A percentile compares a stretch with the other conserved stretches of the same genome.
phyloP scores from a whole-genome alignment of 2,113 vertebrate genomes.

The Trichomycterus rosablanca region DNA sequence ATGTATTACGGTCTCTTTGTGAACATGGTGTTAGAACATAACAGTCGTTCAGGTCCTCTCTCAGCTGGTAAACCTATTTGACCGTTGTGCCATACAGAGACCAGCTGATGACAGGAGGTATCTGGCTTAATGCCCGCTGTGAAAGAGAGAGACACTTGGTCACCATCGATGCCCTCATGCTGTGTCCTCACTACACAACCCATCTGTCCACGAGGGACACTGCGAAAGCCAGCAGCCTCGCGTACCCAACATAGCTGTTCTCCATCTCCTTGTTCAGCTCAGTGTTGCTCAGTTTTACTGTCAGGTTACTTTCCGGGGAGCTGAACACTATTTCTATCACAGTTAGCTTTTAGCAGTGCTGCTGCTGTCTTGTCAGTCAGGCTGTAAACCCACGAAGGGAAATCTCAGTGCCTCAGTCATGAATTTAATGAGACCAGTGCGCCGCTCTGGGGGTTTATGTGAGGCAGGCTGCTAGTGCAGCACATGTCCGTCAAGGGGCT shows the following conservation, averaged over 20 bases:
- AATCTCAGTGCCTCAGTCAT: constrained; percentile 3
- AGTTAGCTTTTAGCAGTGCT: constrained; percentile 15
- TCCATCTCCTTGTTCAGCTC: constrained; percentile 5
- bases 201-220: constrained; percentile 18
- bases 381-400: constrained; percentile 5
- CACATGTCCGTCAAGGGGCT: constrained; percentile 3
- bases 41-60: constrained; percentile 5
- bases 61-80: constrained; percentile 9
- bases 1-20: too few relatives aligned
- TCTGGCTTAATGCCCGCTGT: constrained; percentile 3
- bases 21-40: neutral
- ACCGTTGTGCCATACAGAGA: constrained; percentile 1
- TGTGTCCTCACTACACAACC: constrained; percentile 7
- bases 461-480: constrained; percentile 7
- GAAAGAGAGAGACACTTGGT: neutral
- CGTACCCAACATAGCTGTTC: too few relatives aligned
- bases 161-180: neutral
- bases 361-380: neutral
- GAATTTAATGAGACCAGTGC: constrained; percentile 22
- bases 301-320: constrained; percentile 22
- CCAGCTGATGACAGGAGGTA: neutral
- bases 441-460: constrained; percentile 3
- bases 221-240: constrained; percentile 6
- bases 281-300: constrained; percentile 21
- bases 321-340: constrained; percentile 15